Evolutionary conservation across 2,888 invertebrate species (phyloP), one percentile per base, ranked within the genome.

Genomic region (Gandaritis pyraliata): DNA sequence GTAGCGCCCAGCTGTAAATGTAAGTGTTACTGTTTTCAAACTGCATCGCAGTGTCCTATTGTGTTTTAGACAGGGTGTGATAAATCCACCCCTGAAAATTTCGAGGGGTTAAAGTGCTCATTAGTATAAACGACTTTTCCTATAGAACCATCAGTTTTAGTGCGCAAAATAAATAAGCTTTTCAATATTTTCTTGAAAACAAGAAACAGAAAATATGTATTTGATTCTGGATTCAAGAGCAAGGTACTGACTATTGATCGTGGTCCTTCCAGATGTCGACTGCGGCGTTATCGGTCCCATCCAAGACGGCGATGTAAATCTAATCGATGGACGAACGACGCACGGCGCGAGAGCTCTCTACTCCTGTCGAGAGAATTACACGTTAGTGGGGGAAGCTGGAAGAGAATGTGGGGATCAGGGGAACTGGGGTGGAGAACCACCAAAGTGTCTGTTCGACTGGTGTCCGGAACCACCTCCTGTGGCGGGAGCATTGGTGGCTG

Each of bases 371-470:
- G 95, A 96, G 75, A 98, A 98, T 81, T 96, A 97, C 83, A 98
- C 97, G 0, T 88, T 98, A 2, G 95, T 96, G 6, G 97, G 97
- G 0, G 94, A 91, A 68, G 93, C 94, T 49, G 94, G 94, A 64
- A 90, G 97, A 18, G 89, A 92, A n/a, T 98, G 98, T 76, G 94
- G 94, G 0, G 94, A 95, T 61, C 94, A 94, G 41, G 97, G 96
- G 0, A 85, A 93, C 51, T 97, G 97, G 97, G 95, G 94, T 47
- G 96, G 96, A 0, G 94, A 95, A 58, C 93, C 95, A 7, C 97
- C 97, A 0, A 95, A 95, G 74, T 98, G 97, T 82, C 87, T 97
- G 50, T 96, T 96, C 79, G 95, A 97, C 86, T 95, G 97, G 97
- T 98, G 98, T 81, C 96, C 97, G 0, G 96, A 96, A 66, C 97